Percentiles rank a stretch among this genome's conserved stretches.
Conservation (phyloP, 1,140 invertebrate species). For the Drosophila neocordata region DNA sequence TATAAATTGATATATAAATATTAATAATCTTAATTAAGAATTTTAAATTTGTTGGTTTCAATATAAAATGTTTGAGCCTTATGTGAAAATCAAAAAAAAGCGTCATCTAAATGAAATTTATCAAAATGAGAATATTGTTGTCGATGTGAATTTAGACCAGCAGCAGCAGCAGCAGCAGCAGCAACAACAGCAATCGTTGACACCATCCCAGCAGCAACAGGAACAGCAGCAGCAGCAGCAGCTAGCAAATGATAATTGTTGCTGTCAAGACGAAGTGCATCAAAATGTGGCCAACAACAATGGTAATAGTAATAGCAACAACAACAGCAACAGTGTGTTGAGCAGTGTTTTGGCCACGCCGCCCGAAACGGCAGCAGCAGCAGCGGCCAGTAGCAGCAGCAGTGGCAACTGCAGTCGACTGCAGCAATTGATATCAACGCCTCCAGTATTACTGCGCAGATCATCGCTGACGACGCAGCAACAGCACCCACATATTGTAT, state of each 20-base stretch:
- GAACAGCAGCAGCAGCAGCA: constrained; percentile 30
- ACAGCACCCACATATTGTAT: constrained; percentile 43
- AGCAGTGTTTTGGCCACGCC: constrained; percentile 20
- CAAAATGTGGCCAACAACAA: constrained; percentile 47
- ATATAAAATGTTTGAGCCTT: constrained; percentile 81
- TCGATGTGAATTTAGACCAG: constrained; percentile 66
- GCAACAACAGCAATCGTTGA: constrained; percentile 25
- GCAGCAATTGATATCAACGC: constrained; percentile 82
- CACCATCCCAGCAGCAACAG: constrained; percentile 28
- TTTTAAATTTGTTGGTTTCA: constrained; percentile 23
- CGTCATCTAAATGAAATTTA: constrained; percentile 76
- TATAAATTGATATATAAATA: constrained; percentile 16
- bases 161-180: constrained; percentile 44
- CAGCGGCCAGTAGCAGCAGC: constrained; percentile 50
- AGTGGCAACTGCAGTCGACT: constrained; percentile 75
- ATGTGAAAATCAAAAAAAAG: constrained; percentile 83
- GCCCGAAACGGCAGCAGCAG: constrained; percentile 37
- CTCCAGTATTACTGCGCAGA: constrained; percentile 79
- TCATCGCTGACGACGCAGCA: constrained; percentile 58
- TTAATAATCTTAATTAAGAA: constrained; percentile 27
- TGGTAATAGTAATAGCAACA: constrained; percentile 26
- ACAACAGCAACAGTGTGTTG: constrained; percentile 23
- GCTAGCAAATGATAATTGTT: constrained; percentile 70
- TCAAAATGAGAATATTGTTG: constrained; percentile 66
- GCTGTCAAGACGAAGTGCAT: constrained; percentile 60